These are phyloP conservation scores for Apotomis turbidana DNA, from an alignment of 2,888 invertebrate genomes.

Conservation along the genomic window DNA sequence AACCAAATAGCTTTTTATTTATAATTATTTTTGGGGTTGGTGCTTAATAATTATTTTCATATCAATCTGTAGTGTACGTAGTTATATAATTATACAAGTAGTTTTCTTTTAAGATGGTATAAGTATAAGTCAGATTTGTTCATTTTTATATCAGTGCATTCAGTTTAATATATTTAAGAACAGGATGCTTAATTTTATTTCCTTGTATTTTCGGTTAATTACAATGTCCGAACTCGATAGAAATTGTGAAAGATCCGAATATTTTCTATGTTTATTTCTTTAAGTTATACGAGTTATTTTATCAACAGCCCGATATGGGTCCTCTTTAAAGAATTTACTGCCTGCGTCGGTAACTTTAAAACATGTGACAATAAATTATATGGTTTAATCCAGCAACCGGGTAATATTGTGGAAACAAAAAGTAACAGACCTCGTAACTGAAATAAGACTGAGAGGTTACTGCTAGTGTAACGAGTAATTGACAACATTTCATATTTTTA, in stretches of 20 bases:
- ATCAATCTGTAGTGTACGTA: not conserved
- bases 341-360: no score
- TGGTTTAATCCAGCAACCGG: no score
- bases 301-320: not conserved
- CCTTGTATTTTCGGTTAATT: slow-evolving; percentile 26
- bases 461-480: no score
- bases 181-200: not conserved
- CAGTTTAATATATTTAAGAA: not conserved
- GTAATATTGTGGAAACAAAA: no score
- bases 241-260: slow-evolving; percentile 4
- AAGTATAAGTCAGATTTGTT: not conserved
- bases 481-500: no score
- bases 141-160: not conserved
- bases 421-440: no score
- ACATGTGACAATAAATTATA: no score
- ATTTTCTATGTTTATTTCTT: not conserved
- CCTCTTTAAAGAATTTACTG: no score
- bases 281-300: not conserved
- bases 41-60: slow-evolving; percentile 16
- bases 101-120: not conserved
- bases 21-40: slow-evolving; percentile 13
- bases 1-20: slow-evolving; percentile 6
- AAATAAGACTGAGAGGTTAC: no score
- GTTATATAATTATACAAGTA: not conserved
- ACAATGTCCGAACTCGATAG: slow-evolving; percentile 14